These are phyloP conservation scores for Drosophila dunni DNA, from an alignment of 1,140 invertebrate species.

Conservation along the genomic window DNA sequence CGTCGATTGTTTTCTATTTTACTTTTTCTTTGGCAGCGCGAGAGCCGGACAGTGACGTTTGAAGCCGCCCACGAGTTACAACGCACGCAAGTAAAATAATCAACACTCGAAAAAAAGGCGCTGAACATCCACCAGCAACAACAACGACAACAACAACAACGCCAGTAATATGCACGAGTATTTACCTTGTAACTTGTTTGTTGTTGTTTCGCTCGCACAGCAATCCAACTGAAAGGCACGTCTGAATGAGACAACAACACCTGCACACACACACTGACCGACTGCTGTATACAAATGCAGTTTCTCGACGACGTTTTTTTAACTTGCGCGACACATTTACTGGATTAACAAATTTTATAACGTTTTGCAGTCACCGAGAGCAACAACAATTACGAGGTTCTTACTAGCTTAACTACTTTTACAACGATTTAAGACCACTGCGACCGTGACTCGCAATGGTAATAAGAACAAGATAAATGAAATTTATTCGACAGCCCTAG, in stretches of 20 bases:
- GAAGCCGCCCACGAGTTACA: conserved; percentile 72
- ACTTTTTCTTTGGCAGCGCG: conserved; percentile 26
- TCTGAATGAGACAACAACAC: conserved; percentile 71
- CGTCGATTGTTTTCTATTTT: conserved; percentile 21
- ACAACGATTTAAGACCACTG: conserved; percentile 33
- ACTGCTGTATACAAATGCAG: conserved; percentile 69
- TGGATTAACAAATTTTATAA: conserved; percentile 18
- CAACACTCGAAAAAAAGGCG: conserved; percentile 75
- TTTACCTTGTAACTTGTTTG: conserved; percentile 83
- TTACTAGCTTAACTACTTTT: conserved; percentile 27
- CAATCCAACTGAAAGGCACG: conserved; percentile 47
- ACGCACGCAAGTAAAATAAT: conserved; percentile 78
- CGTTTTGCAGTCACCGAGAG: background rate
- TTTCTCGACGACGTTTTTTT: conserved; percentile 54
- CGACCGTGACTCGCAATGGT: conserved; percentile 44
- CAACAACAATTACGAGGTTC: conserved; percentile 23
- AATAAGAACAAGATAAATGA: conserved; percentile 39
- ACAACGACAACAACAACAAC: conserved; percentile 63
- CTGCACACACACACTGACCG: conserved; percentile 24
- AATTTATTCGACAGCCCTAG: conserved; percentile 15
- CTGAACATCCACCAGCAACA: conserved; percentile 78
- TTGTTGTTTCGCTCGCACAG: conserved; percentile 79
- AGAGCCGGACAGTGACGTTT: conserved; percentile 31
- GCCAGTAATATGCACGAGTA: conserved; percentile 65
- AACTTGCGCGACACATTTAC: conserved; percentile 39